Conservation (phyloP, 2,888 invertebrate genomes). For the Watsonalla cultraria region DNA sequence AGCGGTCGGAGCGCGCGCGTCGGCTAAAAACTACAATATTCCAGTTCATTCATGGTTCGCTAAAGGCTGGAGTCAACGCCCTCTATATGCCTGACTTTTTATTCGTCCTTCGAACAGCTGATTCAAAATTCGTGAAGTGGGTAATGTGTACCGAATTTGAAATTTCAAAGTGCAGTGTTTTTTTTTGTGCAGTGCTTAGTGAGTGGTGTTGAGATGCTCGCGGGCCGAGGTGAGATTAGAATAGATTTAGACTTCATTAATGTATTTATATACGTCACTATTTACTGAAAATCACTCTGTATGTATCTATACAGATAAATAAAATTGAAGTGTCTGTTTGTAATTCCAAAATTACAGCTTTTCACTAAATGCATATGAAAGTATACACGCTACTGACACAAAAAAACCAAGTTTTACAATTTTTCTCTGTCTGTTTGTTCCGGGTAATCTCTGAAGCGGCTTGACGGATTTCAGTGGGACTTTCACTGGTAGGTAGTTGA, state of each 20-base stretch:
- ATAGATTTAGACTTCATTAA: neutral
- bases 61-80: slow-evolving; percentile 55
- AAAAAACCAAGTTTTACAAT: too few relatives aligned
- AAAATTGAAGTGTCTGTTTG: too few relatives aligned
- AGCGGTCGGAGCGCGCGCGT: slow-evolving; percentile 64
- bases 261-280: too few relatives aligned
- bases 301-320: too few relatives aligned
- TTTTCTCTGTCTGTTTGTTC: too few relatives aligned
- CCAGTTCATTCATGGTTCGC: slow-evolving; percentile 61
- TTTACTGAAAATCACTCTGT: too few relatives aligned
- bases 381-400: too few relatives aligned
- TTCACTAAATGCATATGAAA: too few relatives aligned
- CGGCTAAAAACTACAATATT: slow-evolving; percentile 40
- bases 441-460: too few relatives aligned
- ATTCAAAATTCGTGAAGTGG: slow-evolving; percentile 17
- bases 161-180: slow-evolving; percentile 15
- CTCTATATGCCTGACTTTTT: slow-evolving; percentile 50
- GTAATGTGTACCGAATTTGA: slow-evolving; percentile 18
- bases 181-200: slow-evolving; percentile 11
- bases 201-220: neutral
- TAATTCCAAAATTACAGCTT: too few relatives aligned
- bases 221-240: neutral
- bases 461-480: too few relatives aligned
- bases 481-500: too few relatives aligned
- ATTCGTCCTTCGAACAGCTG: slow-evolving; percentile 71